A percentile compares a stretch with the other conserved stretches of the same genome.
Conservation (phyloP, 2,797 vertebrate species). For the Rhyacichthys aspro region DNA sequence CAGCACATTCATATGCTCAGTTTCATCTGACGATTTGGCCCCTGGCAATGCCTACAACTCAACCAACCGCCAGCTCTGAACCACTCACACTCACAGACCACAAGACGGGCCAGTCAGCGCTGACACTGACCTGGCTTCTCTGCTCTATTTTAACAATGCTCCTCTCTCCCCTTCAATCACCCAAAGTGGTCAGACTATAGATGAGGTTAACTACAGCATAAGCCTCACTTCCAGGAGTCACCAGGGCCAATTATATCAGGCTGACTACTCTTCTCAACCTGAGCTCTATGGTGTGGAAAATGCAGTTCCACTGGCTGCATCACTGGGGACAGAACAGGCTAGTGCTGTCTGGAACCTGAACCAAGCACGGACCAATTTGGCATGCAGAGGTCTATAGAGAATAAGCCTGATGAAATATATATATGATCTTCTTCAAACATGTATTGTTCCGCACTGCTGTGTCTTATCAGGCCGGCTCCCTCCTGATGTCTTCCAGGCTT, state of each 20-base stretch:
- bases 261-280: conserved; percentile 79
- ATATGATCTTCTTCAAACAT: conserved; percentile 84
- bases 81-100: conserved; percentile 54
- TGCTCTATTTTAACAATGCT: conserved; percentile 69
- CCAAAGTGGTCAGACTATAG: conserved; percentile 74
- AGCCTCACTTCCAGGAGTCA: conserved; percentile 77
- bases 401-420: conserved; percentile 84
- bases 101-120: conserved; percentile 57
- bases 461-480: conserved; percentile 74
- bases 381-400: conserved; percentile 79
- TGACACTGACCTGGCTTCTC: conserved; percentile 63
- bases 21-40: conserved; percentile 77
- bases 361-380: conserved; percentile 77
- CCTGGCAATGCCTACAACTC: conserved; percentile 69
- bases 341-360: conserved; percentile 74
- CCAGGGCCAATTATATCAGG: conserved; percentile 83
- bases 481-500: conserved; percentile 66
- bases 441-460: conserved; percentile 80
- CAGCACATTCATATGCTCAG: conserved; percentile 79
- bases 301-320: conserved; percentile 80
- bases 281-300: conserved; percentile 81
- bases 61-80: conserved; percentile 65
- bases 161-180: conserved; percentile 74
- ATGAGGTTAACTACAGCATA: conserved; percentile 82
- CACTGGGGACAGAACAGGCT: conserved; percentile 78